These are phyloP conservation scores for Iphiclides podalirius DNA, from an alignment of 2,888 invertebrate genomes.

Conservation along the genomic window DNA sequence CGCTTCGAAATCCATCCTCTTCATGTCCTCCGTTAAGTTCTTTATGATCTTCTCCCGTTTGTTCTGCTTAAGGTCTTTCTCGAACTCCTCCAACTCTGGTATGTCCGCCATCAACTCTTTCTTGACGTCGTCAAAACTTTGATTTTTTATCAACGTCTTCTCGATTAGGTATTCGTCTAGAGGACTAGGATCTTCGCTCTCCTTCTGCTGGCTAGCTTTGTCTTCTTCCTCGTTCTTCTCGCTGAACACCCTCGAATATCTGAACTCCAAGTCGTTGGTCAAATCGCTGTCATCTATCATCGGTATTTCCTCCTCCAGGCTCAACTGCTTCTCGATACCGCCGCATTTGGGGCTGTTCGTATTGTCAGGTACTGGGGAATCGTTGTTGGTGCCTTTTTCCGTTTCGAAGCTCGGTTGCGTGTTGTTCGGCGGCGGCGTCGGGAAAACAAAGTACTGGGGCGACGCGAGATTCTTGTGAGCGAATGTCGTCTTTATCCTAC, in stretches of 20 bases:
- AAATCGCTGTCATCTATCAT: slow-evolving; percentile 73
- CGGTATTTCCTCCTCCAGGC: slow-evolving; percentile 75
- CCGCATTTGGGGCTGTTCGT: slow-evolving; percentile 36
- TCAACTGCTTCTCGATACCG: slow-evolving; percentile 73
- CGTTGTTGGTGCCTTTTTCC: slow-evolving; percentile 19
- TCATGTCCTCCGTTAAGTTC: slow-evolving; percentile 60
- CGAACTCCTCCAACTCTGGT: slow-evolving; percentile 74
- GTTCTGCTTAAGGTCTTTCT: slow-evolving; percentile 71
- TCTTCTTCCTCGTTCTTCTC: slow-evolving; percentile 23
- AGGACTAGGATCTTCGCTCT: slow-evolving; percentile 17
- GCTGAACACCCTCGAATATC: slow-evolving; percentile 52
- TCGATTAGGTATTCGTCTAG: slow-evolving; percentile 20
- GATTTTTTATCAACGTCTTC: slow-evolving; percentile 47
- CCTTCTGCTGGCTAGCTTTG: slow-evolving; percentile 31
- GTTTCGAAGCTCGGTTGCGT: slow-evolving; percentile 44
- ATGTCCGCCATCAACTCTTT: slow-evolving; percentile 75
- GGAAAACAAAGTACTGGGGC: slow-evolving; percentile 74
- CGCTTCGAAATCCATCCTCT: slow-evolving; percentile 64
- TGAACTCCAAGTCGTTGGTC: slow-evolving; percentile 68
- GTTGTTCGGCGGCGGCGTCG: slow-evolving; percentile 61
- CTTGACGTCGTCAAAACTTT: slow-evolving; percentile 73
- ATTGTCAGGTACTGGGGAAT: slow-evolving; percentile 12
- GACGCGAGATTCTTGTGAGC: slow-evolving; percentile 72
- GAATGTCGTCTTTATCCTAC: slow-evolving; percentile 81
- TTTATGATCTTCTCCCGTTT: slow-evolving; percentile 75